Base-by-base conservation (phyloP, 2,888 invertebrate genomes). In the Lampropteryx suffumata region DNA sequence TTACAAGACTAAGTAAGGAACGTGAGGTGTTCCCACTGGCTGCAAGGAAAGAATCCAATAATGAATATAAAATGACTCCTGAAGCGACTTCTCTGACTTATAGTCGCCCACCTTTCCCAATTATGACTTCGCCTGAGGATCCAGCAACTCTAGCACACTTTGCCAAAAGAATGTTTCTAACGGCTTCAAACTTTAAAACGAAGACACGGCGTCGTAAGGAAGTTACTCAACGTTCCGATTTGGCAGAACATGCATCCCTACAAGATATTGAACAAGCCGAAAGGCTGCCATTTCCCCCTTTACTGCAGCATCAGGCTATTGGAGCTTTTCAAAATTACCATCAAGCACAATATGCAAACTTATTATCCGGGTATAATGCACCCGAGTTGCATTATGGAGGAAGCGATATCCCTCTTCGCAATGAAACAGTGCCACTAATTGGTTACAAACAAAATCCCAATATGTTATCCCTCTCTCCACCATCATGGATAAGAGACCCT, bases 271-370 rank as follows among this genome's bases (percentile, higher is more conserved):
- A 29, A 10, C 39, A 26, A 5, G 11, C 26, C 10, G 35, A 26
- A 21, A 44, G 14, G 10, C 26, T 21, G 12, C n/a, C 27, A 24
- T 34, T 14, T 17, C 11, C 35, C 21, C 35, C 36, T 11, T 2
- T 45, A 8, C 17, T 41, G 21, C 50, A 50, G 27, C 35, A 35
- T 3, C 45, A 27, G 32, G 9, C 13, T 11, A 29, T 9, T 36
- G 41, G 36, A 13, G 13, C 6, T 36, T 8, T 28, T 10, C 27
- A 35, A 27, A 40, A 26, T 30, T 17, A 2, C 17, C 3, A 21
- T 7, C 10, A 1, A 8, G 21, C 32, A 9, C 30, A 40, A 10
- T 45, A 40, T 32, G 30, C 30, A 14, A 30, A 28, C 9, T 14
- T 34, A n/a, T 7, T 14, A 12, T 7, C 46, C 5, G 14, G 33